phyloP scores from a whole-genome alignment of 2,888 invertebrate species.

The Philonicus albiceps region DNA sequence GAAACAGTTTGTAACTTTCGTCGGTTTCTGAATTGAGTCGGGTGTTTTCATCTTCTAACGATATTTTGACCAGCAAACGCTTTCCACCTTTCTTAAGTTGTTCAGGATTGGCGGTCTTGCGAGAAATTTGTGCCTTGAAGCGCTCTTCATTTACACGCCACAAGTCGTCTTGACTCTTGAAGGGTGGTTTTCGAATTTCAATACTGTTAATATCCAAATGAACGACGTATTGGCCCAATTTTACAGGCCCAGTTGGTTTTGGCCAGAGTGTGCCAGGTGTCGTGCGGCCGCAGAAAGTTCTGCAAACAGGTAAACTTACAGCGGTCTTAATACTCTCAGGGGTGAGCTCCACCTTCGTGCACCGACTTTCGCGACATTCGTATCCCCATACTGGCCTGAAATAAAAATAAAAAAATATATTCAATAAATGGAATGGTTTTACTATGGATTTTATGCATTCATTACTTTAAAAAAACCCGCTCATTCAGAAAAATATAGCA shows the following conservation, averaged over 20 bases:
- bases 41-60: conserved; percentile 54
- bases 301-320: conserved; percentile 64
- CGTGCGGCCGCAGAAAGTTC: conserved; percentile 63
- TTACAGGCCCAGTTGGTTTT: conserved; percentile 64
- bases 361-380: conserved; percentile 56
- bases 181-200: conserved; percentile 55
- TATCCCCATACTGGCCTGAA: conserved; percentile 56
- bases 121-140: conserved; percentile 57
- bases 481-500: background rate
- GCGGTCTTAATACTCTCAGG: conserved; percentile 57
- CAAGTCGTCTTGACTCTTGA: conserved; percentile 52
- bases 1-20: conserved; percentile 65
- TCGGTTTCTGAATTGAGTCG: conserved; percentile 65
- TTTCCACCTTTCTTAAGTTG: conserved; percentile 61
- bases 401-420: background rate
- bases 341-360: conserved; percentile 58
- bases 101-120: conserved; percentile 56
- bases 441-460: background rate
- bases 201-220: conserved; percentile 63
- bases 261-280: conserved; percentile 65
- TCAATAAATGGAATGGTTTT: background rate
- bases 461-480: background rate
- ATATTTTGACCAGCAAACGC: conserved; percentile 60
- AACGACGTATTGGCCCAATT: conserved; percentile 61
- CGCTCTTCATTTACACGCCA: conserved; percentile 61